Conservation (phyloP, 2,888 invertebrate genomes). For the Eristalinus sepulchralis region DNA sequence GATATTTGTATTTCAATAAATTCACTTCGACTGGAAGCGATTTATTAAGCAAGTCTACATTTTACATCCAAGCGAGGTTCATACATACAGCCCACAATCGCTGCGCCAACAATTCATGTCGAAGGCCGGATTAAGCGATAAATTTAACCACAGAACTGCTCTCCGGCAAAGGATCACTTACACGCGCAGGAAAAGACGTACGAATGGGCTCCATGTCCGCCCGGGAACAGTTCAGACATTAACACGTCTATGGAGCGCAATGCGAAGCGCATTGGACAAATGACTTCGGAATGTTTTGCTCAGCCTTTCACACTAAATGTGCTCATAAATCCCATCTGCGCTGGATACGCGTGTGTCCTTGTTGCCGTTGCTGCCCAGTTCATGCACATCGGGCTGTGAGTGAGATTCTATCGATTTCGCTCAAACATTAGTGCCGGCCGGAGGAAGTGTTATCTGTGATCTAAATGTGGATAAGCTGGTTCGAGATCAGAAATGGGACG, state of each 20-base stretch:
- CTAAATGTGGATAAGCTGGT: constrained; percentile 64
- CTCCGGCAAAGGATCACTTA: constrained; percentile 26
- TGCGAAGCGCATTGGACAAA: constrained; percentile 64
- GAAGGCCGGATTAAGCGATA: constrained; percentile 65
- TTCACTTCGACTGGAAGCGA: constrained; percentile 54
- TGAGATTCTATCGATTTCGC: constrained; percentile 52
- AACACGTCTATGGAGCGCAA: constrained; percentile 46
- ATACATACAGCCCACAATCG: constrained; percentile 45
- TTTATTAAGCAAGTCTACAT: constrained; percentile 57
- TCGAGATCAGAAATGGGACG: constrained; percentile 31
- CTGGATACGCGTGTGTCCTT: constrained; percentile 1
- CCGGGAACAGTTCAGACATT: constrained; percentile 36
- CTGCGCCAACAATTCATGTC: constrained; percentile 58
- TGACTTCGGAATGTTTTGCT: constrained; percentile 70
- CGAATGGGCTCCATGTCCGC: constrained; percentile 36
- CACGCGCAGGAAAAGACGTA: constrained; percentile 11
- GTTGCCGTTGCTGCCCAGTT: constrained; percentile 2
- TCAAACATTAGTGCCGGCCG: constrained; percentile 20
- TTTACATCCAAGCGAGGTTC: constrained; percentile 39
- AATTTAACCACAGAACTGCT: constrained; percentile 55
- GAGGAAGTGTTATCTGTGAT: constrained; percentile 44
- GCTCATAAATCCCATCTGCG: constrained; percentile 59
- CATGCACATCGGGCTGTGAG: constrained; percentile 35
- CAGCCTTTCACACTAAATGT: constrained; percentile 71
- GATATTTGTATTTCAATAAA: constrained; percentile 17